These are phyloP conservation scores for Notodonta ziczac DNA, from an alignment of 2,888 invertebrate genomes.

Conservation along the genomic window DNA sequence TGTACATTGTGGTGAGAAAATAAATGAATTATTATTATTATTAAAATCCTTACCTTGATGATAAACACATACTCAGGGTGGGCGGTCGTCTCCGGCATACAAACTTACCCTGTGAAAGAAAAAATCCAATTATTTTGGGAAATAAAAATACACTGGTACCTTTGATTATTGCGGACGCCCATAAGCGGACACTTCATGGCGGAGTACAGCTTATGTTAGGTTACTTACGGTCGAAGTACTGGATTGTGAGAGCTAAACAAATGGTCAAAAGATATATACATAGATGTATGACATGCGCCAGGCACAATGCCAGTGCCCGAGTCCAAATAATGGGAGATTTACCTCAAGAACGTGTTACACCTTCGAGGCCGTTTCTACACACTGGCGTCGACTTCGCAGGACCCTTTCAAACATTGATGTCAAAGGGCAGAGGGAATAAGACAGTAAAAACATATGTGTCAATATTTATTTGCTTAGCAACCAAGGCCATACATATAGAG, in stretches of 20 bases:
- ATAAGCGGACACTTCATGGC: constrained; percentile 7
- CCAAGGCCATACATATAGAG: background rate
- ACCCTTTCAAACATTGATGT: constrained; percentile 2
- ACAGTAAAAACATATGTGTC: background rate
- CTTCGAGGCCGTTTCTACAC: constrained; percentile 5
- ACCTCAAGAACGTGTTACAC: constrained; percentile 5
- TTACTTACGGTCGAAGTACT: constrained; percentile 4
- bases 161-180: constrained; percentile 2
- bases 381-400: constrained; percentile 11
- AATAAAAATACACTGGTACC: too few species aligned
- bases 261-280: constrained; percentile 8
- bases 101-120: background rate
- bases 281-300: constrained; percentile 6
- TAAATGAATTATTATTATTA: too few species aligned
- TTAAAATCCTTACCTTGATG: constrained; percentile 33
- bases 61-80: constrained; percentile 2
- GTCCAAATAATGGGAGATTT: constrained; percentile 9
- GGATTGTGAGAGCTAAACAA: constrained; percentile 1
- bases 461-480: background rate
- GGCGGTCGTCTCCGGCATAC: constrained; percentile 1
- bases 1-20: too few species aligned
- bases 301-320: background rate
- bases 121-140: too few species aligned
- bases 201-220: constrained; percentile 1
- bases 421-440: background rate